Percentiles rank a stretch among this genome's conserved stretches.
Evolutionary conservation across 2,797 vertebrate genomes (phyloP).

Genomic region (Sylvilagus floridanus): DNA sequence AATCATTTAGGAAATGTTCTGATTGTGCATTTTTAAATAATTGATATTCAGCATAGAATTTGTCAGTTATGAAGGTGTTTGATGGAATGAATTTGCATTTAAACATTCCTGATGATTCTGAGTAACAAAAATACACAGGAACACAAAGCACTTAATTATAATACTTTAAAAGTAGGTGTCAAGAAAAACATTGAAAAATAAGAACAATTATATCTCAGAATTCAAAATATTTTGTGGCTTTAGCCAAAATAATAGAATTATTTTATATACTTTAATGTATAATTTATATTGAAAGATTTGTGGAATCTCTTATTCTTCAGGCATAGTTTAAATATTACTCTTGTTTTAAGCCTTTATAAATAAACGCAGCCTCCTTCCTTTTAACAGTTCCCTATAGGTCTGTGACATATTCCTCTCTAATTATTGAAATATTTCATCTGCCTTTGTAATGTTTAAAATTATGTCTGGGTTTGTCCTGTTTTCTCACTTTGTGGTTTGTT

Average conservation of each 20-base stretch:
- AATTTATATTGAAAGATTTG: conserved; percentile 58
- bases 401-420: not conserved
- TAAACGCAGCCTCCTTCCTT: conserved; percentile 15
- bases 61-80: conserved; percentile 84
- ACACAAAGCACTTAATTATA: conserved; percentile 83
- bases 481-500: conserved; percentile 10
- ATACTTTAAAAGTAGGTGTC: conserved; percentile 85
- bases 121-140: conserved; percentile 79
- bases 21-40: conserved; percentile 80
- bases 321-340: not conserved
- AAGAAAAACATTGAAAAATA: conserved; percentile 83
- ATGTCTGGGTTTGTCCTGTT: conserved; percentile 4
- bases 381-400: not conserved
- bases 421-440: conserved; percentile 48
- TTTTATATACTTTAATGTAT: conserved; percentile 71
- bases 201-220: conserved; percentile 76
- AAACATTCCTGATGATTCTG: conserved; percentile 78
- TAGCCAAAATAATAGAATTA: conserved; percentile 71
- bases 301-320: conserved; percentile 59
- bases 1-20: conserved; percentile 72
- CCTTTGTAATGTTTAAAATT: conserved; percentile 20
- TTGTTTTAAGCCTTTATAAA: conserved; percentile 39
- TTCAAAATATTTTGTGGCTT: conserved; percentile 81
- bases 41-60: conserved; percentile 84
- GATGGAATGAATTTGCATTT: conserved; percentile 84